Evolutionary conservation across 2,888 invertebrate species (phyloP).

Genomic region (Xylota sylvarum): DNA sequence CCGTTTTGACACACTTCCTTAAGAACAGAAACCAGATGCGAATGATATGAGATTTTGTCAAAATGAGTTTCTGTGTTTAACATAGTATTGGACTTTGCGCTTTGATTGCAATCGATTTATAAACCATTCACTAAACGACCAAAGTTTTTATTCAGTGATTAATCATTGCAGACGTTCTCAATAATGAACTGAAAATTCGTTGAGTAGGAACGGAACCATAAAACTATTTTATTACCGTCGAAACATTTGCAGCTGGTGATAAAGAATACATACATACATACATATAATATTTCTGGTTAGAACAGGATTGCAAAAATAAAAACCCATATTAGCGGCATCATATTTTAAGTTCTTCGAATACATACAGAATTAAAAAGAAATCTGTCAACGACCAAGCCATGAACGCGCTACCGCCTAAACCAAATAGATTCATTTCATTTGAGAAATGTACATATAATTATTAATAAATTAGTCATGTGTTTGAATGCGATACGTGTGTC

Average conservation of each 20-base stretch:
- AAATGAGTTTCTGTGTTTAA: too few species aligned
- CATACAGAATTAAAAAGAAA: neutral
- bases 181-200: neutral
- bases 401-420: neutral
- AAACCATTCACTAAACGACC: too few species aligned
- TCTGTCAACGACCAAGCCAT: neutral
- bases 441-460: neutral
- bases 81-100: too few species aligned
- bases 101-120: too few species aligned
- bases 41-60: too few species aligned
- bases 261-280: too few species aligned
- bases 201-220: neutral
- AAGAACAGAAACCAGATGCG: too few species aligned
- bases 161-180: too few species aligned
- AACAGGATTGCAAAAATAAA: neutral
- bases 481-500: slow-evolving; percentile 23
- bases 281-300: neutral
- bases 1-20: too few species aligned
- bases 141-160: neutral
- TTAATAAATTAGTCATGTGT: slow-evolving; percentile 13
- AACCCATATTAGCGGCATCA: neutral
- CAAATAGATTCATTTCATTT: slow-evolving; percentile 6
- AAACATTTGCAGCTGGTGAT: neutral
- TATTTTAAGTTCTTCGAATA: neutral
- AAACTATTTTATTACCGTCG: neutral